A percentile compares a stretch with the other conserved stretches of the same genome.
Conservation (phyloP, 2,113 vertebrate genomes). For the Micronisus gabar region DNA sequence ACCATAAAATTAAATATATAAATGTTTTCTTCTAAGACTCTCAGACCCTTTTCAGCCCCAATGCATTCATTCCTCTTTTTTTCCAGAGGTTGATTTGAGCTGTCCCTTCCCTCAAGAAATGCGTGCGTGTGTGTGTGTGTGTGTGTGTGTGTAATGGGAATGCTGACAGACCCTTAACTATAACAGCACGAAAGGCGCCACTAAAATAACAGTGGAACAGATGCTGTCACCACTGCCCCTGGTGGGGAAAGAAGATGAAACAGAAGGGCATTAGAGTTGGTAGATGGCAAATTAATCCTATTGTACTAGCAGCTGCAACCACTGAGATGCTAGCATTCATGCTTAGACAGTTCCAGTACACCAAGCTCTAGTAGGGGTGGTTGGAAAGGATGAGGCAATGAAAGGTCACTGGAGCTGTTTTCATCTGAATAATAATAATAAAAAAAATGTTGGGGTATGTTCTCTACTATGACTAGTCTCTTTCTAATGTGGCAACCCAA, state of each 20-base stretch:
- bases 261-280: conserved; percentile 76
- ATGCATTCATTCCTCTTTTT: background rate
- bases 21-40: background rate
- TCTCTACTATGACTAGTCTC: background rate
- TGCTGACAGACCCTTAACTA: conserved; percentile 63
- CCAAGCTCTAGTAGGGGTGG: conserved; percentile 34
- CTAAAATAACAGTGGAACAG: conserved; percentile 74
- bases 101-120: conserved; percentile 30
- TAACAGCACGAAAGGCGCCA: conserved; percentile 67
- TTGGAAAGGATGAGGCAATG: conserved; percentile 64
- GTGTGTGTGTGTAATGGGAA: conserved; percentile 25
- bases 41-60: background rate
- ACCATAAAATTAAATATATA: background rate
- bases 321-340: conserved; percentile 50
- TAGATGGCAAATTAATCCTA: conserved; percentile 73
- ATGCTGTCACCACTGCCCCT: conserved; percentile 77
- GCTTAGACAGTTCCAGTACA: conserved; percentile 64
- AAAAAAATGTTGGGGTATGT: background rate
- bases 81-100: background rate
- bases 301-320: conserved; percentile 70
- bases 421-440: conserved; percentile 8
- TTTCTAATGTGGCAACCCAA: background rate
- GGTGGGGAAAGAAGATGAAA: conserved; percentile 76
- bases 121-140: background rate
- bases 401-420: conserved; percentile 65